A percentile compares a stretch with the other conserved stretches of the same genome.
These are phyloP conservation scores for Drosophila varians DNA, from an alignment of 1,140 invertebrate species.

Conservation along the genomic window DNA sequence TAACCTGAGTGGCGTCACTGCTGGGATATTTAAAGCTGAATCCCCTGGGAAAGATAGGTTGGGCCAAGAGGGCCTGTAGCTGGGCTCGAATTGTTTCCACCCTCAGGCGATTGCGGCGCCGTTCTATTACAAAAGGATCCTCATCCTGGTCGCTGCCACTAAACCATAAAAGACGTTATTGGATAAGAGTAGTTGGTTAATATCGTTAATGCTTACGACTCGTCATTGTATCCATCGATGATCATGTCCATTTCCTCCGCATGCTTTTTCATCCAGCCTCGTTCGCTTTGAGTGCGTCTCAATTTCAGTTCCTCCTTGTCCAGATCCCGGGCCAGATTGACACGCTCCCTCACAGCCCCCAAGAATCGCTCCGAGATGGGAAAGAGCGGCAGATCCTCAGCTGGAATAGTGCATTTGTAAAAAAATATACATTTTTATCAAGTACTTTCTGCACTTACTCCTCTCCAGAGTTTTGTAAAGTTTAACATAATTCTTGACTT, in stretches of 20 bases:
- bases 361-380: constrained; percentile 90
- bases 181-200: no score
- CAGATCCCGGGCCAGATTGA: constrained; percentile 91
- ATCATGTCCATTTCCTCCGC: constrained; percentile 93
- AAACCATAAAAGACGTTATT: not conserved
- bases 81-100: constrained; percentile 86
- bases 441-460: constrained; percentile 85
- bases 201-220: constrained; percentile 41
- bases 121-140: constrained; percentile 74
- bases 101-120: constrained; percentile 70
- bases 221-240: constrained; percentile 87
- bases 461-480: constrained; percentile 92
- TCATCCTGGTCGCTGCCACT: constrained; percentile 80
- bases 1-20: constrained; percentile 48
- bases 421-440: not conserved
- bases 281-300: constrained; percentile 88
- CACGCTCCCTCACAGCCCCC: constrained; percentile 87
- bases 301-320: constrained; percentile 90
- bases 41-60: constrained; percentile 87
- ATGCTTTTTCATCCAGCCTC: constrained; percentile 92
- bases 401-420: constrained; percentile 84
- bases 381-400: constrained; percentile 92
- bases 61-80: constrained; percentile 85
- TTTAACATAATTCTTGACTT: constrained; percentile 91
- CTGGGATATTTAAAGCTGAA: constrained; percentile 87